Conservation (phyloP, 2,797 vertebrate genomes). For the Furcifer pardalis region DNA sequence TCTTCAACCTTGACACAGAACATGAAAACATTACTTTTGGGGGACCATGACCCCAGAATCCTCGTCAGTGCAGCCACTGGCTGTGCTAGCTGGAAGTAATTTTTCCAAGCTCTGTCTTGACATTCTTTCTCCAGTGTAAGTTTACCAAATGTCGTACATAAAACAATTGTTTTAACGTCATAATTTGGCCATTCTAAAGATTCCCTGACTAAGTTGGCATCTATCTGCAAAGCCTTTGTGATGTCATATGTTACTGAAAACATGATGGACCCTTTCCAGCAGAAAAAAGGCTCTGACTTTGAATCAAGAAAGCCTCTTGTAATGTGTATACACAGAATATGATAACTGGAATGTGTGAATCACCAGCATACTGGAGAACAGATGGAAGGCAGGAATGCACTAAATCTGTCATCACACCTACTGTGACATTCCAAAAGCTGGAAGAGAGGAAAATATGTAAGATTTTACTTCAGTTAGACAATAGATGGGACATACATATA, state of each 20-base stretch:
- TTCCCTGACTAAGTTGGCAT: slow-evolving; percentile 6
- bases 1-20: not conserved
- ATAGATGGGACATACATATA: not conserved
- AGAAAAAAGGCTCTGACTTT: slow-evolving; percentile 10
- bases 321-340: not conserved
- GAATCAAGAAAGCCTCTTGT: slow-evolving; percentile 27
- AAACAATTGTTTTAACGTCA: not conserved
- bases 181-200: not conserved
- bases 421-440: slow-evolving; percentile 49
- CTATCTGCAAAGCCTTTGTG: not conserved
- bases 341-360: slow-evolving; percentile 23
- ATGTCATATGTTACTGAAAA: slow-evolving; percentile 21
- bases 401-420: slow-evolving; percentile 47
- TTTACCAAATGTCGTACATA: not conserved
- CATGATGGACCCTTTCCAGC: not conserved
- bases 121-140: not conserved
- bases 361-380: slow-evolving; percentile 39
- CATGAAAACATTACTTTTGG: too few species aligned
- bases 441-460: slow-evolving; percentile 45
- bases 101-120: not conserved
- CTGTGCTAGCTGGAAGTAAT: too few species aligned
- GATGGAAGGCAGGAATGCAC: slow-evolving; percentile 26
- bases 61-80: too few species aligned
- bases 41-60: too few species aligned
- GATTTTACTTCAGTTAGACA: slow-evolving; percentile 48